These are phyloP conservation scores for Nemopilema nomurai DNA, from an alignment of 30 jellyfish, hydroid and myxozoan genomes.

Conservation along the genomic window DNA sequence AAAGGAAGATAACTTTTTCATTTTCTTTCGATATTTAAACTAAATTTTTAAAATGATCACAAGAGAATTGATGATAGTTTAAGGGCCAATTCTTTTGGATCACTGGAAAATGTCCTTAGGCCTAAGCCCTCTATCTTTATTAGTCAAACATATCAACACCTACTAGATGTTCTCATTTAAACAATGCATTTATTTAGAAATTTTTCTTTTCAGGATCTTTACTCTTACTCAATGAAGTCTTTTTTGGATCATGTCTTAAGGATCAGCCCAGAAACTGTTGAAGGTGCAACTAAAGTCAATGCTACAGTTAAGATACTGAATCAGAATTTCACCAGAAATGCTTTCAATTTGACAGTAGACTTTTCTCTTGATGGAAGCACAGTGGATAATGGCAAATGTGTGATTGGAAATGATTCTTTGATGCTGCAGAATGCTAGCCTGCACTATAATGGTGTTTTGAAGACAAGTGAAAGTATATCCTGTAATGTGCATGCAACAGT, in stretches of 20 bases:
- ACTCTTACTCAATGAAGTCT: not conserved
- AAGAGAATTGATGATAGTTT: too few relatives aligned
- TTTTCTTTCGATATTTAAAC: too few relatives aligned
- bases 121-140: too few relatives aligned
- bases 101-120: too few relatives aligned
- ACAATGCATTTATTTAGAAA: not conserved
- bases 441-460: not conserved
- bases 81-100: too few relatives aligned
- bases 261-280: not conserved
- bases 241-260: not conserved
- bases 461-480: not conserved
- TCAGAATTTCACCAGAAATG: not conserved
- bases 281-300: conserved; percentile 13
- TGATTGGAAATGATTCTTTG: not conserved
- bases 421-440: not conserved
- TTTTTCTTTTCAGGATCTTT: conserved; percentile 1
- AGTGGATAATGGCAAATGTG: not conserved
- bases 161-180: too few relatives aligned
- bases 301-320: not conserved
- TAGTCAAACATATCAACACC: too few relatives aligned
- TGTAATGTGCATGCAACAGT: conserved; percentile 6
- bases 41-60: too few relatives aligned
- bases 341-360: not conserved
- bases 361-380: not conserved
- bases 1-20: too few relatives aligned